Evolutionary conservation across 2,797 vertebrate species (phyloP).

Genomic region (Gymnoscopelus microlampas): DNA sequence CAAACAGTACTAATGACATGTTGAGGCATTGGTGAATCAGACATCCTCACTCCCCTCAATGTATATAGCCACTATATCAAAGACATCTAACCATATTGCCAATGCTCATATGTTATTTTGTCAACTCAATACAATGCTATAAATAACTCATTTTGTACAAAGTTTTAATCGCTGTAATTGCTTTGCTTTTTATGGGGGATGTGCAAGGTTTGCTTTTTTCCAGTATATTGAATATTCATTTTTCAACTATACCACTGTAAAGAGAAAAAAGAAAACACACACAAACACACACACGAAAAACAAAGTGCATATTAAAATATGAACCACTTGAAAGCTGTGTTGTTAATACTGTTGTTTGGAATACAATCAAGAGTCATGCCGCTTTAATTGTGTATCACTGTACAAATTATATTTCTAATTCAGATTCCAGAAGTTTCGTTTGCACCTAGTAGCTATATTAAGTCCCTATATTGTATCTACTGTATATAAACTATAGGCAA

Average conservation of each 20-base stretch:
- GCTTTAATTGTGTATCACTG: conserved; percentile 21
- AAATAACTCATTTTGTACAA: conserved; percentile 83
- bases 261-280: conserved; percentile 57
- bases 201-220: conserved; percentile 79
- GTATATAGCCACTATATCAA: conserved; percentile 74
- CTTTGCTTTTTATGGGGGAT: conserved; percentile 76
- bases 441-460: no score
- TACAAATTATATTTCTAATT: neutral
- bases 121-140: conserved; percentile 75
- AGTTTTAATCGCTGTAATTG: conserved; percentile 78
- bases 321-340: conserved; percentile 71
- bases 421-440: no score
- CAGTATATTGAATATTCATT: conserved; percentile 84
- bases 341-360: conserved; percentile 29
- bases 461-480: no score
- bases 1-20: conserved; percentile 77
- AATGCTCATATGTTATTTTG: conserved; percentile 79
- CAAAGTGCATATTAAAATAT: conserved; percentile 81
- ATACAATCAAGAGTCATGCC: conserved; percentile 14
- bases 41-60: conserved; percentile 64
- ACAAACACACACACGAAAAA: conserved; percentile 36
- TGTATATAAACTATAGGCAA: no score
- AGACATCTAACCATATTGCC: conserved; percentile 72
- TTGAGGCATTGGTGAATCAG: conserved; percentile 78
- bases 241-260: conserved; percentile 86